phyloP scores from a whole-genome alignment of 2,888 invertebrate genomes.

The Lasioglossum zephyrum region DNA sequence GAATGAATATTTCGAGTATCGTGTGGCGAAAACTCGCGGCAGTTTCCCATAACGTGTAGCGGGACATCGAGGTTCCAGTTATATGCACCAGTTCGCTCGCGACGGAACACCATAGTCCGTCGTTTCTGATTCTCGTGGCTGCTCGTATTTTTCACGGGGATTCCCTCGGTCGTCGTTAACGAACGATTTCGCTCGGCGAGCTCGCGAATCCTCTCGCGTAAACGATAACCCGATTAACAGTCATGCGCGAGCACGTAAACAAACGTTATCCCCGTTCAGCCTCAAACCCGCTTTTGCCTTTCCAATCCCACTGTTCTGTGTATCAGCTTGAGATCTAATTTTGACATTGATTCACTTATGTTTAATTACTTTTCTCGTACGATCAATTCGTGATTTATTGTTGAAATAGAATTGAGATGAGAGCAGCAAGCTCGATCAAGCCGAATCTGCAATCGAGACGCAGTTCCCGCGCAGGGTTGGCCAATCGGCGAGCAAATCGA shows the following conservation, averaged over 20 bases:
- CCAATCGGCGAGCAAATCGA: constrained; percentile 26
- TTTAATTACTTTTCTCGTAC: neutral
- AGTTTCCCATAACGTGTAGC: constrained; percentile 59
- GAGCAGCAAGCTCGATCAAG: neutral
- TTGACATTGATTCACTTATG: neutral
- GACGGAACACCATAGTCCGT: constrained; percentile 21
- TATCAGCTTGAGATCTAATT: neutral
- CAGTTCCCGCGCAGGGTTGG: constrained; percentile 26
- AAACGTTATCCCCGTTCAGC: constrained; percentile 2
- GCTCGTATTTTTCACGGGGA: neutral
- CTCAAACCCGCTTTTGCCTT: neutral
- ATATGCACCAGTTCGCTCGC: constrained; percentile 68
- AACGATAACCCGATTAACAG: constrained; percentile 7
- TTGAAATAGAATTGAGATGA: neutral
- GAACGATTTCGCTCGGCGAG: neutral
- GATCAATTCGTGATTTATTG: no score
- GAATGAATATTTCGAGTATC: constrained; percentile 36
- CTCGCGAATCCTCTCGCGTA: neutral
- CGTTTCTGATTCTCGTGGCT: neutral
- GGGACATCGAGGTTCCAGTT: constrained; percentile 71
- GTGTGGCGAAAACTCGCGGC: constrained; percentile 35
- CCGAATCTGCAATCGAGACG: constrained; percentile 12
- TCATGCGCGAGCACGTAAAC: neutral
- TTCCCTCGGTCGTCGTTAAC: neutral
- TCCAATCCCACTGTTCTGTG: neutral